Base-by-base conservation (phyloP, 2,797 vertebrate genomes). In the Balearica regulorum region DNA sequence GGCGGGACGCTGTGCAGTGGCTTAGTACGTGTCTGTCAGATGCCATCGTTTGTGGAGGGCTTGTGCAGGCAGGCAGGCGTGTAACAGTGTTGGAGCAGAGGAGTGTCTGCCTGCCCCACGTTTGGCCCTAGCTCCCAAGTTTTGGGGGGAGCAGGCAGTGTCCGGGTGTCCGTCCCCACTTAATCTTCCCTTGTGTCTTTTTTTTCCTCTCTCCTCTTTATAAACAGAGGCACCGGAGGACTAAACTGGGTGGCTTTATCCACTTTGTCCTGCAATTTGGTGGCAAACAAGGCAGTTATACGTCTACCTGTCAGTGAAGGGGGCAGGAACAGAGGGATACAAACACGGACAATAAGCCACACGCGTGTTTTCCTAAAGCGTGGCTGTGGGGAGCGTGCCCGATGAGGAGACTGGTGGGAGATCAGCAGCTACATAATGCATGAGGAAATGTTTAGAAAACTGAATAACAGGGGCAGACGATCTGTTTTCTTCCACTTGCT, bases 341-440 rank as follows among this genome's bases (percentile, higher is more conserved):
- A 37, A 62, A 58, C 4, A 8, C 41, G 39, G 81, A 37, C 44
- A 49, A 39, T 18, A 44, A 84, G 33, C 25, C 18, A 20, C 16
- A 24, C 3, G 35, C 3, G 1, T 10, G 6, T 55, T 29, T 60
- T 51, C 41, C 73, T 49, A 0, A 37, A 37, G 37, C 0, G 0
- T 19, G 60, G 43, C 3, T 53, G 31, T 55, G 53, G n/a, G 8
- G 5, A 62, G 51, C 1, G 20, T 22, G 64, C 19, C 69, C 41
- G 37, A 71, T 8, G 10, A n/a, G 20, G 28, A 44, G 5, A 48
- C 39, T 28, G 62, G 33, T 28, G 28, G 46, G 31, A 71, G 33
- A 55, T 22, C 68, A 61, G 64, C 46, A 75, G 72, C 33, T 48
- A 48, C 39, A 31, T 19, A 70, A 35, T 5, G 10, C 25, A 41